Evolutionary conservation across 2,113 vertebrate genomes (phyloP).

Genomic region (Hyla sarda): DNA sequence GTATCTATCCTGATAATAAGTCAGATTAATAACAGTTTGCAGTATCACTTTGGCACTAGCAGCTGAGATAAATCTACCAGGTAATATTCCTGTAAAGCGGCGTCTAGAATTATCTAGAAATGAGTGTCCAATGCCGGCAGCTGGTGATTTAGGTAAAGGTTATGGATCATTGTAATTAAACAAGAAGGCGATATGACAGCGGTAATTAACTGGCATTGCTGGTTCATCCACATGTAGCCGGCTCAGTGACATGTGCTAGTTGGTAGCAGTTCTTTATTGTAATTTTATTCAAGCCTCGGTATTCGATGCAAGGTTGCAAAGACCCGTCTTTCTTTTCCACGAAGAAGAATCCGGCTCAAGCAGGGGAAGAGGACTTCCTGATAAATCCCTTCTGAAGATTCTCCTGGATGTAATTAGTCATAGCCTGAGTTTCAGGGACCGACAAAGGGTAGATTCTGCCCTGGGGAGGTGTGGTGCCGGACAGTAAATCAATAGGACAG

Average conservation of each 20-base stretch:
- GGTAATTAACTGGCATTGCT: conserved; percentile 24
- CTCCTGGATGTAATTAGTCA: no score
- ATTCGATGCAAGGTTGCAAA: no score
- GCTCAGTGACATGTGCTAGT: conserved; percentile 47
- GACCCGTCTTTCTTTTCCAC: no score
- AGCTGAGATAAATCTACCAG: background rate
- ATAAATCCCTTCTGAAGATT: no score
- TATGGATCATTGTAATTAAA: conserved; percentile 23
- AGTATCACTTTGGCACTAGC: background rate
- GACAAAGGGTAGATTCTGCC: no score
- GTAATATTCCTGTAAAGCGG: background rate
- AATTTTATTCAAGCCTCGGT: no score
- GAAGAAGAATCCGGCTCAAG: no score
- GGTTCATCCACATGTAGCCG: conserved; percentile 4
- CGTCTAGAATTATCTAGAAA: background rate
- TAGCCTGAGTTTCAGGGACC: no score
- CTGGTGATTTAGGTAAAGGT: conserved; percentile 23
- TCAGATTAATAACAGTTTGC: background rate
- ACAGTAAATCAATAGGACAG: no score
- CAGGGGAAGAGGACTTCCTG: no score
- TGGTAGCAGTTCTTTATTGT: no score
- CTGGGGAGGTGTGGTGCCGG: no score
- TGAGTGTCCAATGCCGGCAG: background rate
- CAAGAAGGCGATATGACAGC: background rate
- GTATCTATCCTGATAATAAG: background rate